Base-by-base conservation (phyloP, 2,888 invertebrate genomes). In the Hedychridium roseum region DNA sequence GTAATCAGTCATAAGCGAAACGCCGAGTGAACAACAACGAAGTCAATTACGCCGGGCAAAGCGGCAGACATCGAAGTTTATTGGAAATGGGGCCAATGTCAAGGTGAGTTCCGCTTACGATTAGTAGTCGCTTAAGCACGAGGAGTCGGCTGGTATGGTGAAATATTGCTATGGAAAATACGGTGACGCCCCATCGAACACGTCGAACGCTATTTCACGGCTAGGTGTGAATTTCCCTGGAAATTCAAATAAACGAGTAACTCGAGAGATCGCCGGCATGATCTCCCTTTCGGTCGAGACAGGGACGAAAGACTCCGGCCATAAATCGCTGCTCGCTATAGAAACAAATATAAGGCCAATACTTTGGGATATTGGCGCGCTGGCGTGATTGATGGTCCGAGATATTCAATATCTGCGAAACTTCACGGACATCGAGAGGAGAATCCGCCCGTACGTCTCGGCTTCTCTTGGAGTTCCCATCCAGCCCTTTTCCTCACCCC, bases 351-450 rank as follows among this genome's bases (percentile, higher is more conserved):
- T 64, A 71, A 61, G 62, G 57, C 61, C 66, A 70, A 71, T 73
- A 74, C 72, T 71, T 72, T 70, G 60, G 66, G 71, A 74, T 75
- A 76, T 75, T 76, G 74, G 64, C 60, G 55, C 60, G 60, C 55
- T 57, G 44, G 54, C 57, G 64, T 75, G 75, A 76, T 76, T 75
- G 75, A 75, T 76, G 74, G 71, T 70, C 69, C 70, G 65, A 70
- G 74, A 76, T 74, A 74, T 76, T 75, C 70, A 74, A 75, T 76
- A 73, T 76, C 73, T 74, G 68, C 67, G 57, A 68, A 74, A 75
- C 60, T 74, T 73, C 42, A 53, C 43, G 43, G 36, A n/a, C n/a
- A n/a, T n/a, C n/a, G n/a, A n/a, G n/a, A n/a, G n/a, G n/a, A n/a
- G n/a, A n/a, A n/a, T n/a, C n/a, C n/a, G n/a, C n/a, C n/a, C n/a